These are phyloP conservation scores for Phalanger gymnotis DNA, from an alignment of 2,797 vertebrate species.

Conservation along the genomic window DNA sequence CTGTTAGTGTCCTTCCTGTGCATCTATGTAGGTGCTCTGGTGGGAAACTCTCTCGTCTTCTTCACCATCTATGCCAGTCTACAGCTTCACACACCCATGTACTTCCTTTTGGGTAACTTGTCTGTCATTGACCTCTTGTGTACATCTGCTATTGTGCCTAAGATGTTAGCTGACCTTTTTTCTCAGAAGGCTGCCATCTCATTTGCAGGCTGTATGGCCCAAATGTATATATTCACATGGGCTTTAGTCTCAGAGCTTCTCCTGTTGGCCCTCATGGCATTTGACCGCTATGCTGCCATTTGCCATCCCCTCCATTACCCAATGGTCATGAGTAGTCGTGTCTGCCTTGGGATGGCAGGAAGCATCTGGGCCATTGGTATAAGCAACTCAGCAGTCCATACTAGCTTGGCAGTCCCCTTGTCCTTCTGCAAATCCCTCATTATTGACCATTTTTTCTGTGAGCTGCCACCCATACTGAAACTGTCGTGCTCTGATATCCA, in stretches of 20 bases:
- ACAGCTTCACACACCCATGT: slow-evolving; percentile 73
- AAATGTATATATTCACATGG: slow-evolving; percentile 63
- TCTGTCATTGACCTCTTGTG: slow-evolving; percentile 65
- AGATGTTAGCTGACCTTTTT: slow-evolving; percentile 54
- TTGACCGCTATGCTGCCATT: slow-evolving; percentile 66
- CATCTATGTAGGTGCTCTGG: slow-evolving; percentile 51
- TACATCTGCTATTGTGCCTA: slow-evolving; percentile 60
- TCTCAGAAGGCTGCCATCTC: slow-evolving; percentile 38
- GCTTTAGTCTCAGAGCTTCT: slow-evolving; percentile 63
- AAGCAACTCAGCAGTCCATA: slow-evolving; percentile 66
- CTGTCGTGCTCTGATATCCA: slow-evolving; percentile 36
- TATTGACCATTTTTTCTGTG: slow-evolving; percentile 76
- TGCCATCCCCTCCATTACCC: slow-evolving; percentile 69
- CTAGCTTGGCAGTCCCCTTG: slow-evolving; percentile 64
- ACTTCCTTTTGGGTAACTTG: slow-evolving; percentile 70
- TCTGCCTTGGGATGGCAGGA: slow-evolving; percentile 50
- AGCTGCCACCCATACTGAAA: slow-evolving; percentile 66
- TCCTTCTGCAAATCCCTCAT: slow-evolving; percentile 60
- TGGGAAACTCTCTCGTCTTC: slow-evolving; percentile 67
- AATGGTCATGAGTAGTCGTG: slow-evolving; percentile 64
- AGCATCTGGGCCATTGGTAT: slow-evolving; percentile 64
- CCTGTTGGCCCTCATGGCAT: slow-evolving; percentile 72
- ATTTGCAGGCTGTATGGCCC: slow-evolving; percentile 46
- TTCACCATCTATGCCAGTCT: slow-evolving; percentile 50
- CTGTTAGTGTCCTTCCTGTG: slow-evolving; percentile 60